phyloP scores from a whole-genome alignment of 2,797 vertebrate species.

The Microctenopoma stevenorrisi region DNA sequence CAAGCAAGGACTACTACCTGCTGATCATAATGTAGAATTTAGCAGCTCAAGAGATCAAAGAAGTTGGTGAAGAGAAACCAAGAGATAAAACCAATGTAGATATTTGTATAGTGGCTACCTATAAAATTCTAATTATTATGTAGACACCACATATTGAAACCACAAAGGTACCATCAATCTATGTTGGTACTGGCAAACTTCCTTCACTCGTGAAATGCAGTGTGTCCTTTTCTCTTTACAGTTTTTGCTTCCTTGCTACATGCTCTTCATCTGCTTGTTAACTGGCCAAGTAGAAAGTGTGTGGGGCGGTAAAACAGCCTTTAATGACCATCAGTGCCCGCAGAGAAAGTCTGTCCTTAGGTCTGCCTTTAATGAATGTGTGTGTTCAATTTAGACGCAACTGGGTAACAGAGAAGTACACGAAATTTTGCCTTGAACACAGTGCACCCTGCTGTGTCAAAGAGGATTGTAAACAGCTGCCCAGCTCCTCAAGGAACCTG shows the following conservation, averaged over 20 bases:
- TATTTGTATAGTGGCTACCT: not conserved
- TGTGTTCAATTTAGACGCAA: slow-evolving; percentile 81
- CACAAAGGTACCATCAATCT: not conserved
- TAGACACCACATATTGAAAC: not conserved
- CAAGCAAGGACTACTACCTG: not conserved
- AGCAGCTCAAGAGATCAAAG: not conserved
- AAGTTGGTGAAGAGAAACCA: not conserved
- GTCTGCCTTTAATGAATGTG: slow-evolving; percentile 78
- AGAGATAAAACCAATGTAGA: not conserved
- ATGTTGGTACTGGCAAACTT: slow-evolving; percentile 1
- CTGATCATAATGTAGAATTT: not conserved
- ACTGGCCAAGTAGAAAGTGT: slow-evolving; percentile 57
- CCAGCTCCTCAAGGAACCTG: slow-evolving; percentile 70
- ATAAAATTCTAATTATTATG: not conserved
- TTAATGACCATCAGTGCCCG: slow-evolving; percentile 73
- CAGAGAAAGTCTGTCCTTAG: slow-evolving; percentile 76
- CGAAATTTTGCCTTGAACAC: slow-evolving; percentile 74
- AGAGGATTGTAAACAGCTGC: slow-evolving; percentile 78
- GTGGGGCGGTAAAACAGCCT: slow-evolving; percentile 58
- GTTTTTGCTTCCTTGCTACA: slow-evolving; percentile 44
- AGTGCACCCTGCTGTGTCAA: slow-evolving; percentile 68
- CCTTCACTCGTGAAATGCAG: not conserved
- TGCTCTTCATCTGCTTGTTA: slow-evolving; percentile 70
- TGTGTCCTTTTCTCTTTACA: slow-evolving; percentile 14
- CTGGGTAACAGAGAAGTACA: slow-evolving; percentile 70